A percentile compares a stretch with the other conserved stretches of the same genome.
phyloP scores from a whole-genome alignment of 2,888 invertebrate genomes.

The Meteorus colon region DNA sequence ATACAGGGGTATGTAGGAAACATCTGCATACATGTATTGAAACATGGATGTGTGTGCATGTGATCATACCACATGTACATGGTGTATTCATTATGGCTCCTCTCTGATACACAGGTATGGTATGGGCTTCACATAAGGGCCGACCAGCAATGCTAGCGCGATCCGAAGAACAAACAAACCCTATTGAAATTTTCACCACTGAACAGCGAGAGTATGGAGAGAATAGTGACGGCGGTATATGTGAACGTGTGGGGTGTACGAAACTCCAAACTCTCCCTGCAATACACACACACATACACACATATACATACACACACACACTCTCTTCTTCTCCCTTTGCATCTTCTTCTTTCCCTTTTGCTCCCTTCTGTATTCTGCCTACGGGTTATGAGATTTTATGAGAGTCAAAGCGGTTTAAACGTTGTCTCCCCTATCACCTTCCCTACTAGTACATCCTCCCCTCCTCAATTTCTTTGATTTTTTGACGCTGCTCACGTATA shows the following conservation, averaged over 20 bases:
- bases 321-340: background rate
- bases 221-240: conserved; percentile 19
- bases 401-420: conserved; percentile 70
- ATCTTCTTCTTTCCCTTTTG: conserved; percentile 42
- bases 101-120: conserved; percentile 31
- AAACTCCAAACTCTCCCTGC: conserved; percentile 42
- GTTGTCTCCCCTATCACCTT: conserved; percentile 25
- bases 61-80: conserved; percentile 4
- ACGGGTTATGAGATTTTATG: conserved; percentile 72
- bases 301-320: too few relatives aligned
- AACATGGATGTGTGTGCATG: conserved; percentile 14
- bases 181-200: conserved; percentile 67
- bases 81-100: conserved; percentile 32
- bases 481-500: conserved; percentile 29
- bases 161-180: conserved; percentile 68
- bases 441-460: conserved; percentile 14
- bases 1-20: too few relatives aligned
- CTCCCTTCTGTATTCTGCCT: conserved; percentile 56
- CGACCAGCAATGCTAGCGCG: conserved; percentile 55
- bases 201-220: conserved; percentile 46
- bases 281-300: background rate
- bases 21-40: conserved; percentile 3
- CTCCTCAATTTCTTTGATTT: conserved; percentile 30
- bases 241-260: conserved; percentile 28
- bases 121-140: conserved; percentile 50